phyloP scores from a whole-genome alignment of 2,888 invertebrate species.

The Falcaria lacertinaria region DNA sequence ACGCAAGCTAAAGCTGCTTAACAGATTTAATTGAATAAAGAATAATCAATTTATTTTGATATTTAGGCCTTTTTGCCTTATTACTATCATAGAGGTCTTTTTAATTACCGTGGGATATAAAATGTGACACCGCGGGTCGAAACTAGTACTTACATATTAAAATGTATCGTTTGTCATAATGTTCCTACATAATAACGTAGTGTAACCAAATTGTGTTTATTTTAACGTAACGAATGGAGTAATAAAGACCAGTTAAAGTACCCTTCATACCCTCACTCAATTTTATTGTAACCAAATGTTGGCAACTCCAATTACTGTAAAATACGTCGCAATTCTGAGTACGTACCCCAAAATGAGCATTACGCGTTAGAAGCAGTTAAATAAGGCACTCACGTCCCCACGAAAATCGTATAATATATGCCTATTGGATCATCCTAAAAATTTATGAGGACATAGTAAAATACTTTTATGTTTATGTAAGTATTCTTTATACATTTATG shows the following conservation, averaged over 20 bases:
- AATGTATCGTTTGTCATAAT: no score
- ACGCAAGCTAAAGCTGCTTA: no score
- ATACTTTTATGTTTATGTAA: conserved; percentile 10
- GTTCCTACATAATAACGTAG: not conserved
- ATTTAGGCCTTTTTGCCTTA: no score
- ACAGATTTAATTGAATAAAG: no score
- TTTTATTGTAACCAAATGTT: conserved; percentile 7
- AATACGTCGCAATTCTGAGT: conserved; percentile 28
- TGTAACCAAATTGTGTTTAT: not conserved
- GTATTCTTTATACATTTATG: conserved; percentile 4
- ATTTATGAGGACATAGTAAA: conserved; percentile 17
- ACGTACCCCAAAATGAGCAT: conserved; percentile 29
- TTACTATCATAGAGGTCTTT: no score
- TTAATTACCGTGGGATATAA: no score
- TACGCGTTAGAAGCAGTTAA: conserved; percentile 23
- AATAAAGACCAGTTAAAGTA: not conserved
- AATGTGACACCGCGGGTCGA: no score
- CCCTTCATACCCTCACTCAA: not conserved
- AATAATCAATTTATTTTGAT: no score
- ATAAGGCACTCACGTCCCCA: conserved; percentile 22
- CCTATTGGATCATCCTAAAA: conserved; percentile 28
- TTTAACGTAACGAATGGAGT: not conserved
- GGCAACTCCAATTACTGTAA: conserved; percentile 22
- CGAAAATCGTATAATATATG: conserved; percentile 31
- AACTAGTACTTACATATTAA: no score